These are phyloP conservation scores for Corapipo altera DNA, from an alignment of 2,113 vertebrate species.

Conservation along the genomic window DNA sequence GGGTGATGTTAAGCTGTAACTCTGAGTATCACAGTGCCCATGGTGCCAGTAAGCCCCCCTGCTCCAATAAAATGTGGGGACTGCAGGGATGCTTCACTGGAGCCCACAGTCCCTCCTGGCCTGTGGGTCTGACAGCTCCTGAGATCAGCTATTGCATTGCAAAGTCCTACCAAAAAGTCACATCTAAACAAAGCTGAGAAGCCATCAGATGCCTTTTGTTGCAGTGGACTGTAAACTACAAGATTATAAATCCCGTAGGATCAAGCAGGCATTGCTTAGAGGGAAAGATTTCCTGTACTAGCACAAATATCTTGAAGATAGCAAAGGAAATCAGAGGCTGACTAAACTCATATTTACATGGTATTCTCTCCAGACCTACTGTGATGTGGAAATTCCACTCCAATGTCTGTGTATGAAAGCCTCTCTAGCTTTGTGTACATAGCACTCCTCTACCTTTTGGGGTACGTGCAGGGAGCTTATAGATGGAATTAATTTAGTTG, in stretches of 20 bases:
- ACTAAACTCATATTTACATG: neutral
- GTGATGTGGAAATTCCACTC: neutral
- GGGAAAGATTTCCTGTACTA: neutral
- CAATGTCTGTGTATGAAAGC: neutral
- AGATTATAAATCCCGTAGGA: neutral
- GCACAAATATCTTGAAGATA: neutral
- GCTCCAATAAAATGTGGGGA: neutral
- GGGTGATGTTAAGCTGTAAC: neutral
- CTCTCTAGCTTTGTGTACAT: constrained; percentile 22
- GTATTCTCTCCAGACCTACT: neutral
- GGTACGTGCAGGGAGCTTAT: neutral
- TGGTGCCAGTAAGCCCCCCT: neutral
- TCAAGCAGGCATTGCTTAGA: neutral
- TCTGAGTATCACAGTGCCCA: neutral
- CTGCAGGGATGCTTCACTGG: accelerated
- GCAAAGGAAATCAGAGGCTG: neutral
- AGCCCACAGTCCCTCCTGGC: neutral
- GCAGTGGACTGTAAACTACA: neutral
- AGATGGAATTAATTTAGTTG: neutral
- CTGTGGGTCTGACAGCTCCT: neutral
- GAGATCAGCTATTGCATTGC: too few species aligned
- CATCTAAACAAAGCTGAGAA: neutral
- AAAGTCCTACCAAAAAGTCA: neutral
- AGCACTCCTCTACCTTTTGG: constrained; percentile 27
- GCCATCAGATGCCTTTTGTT: neutral